Evolutionary conservation across 2,888 invertebrate genomes (phyloP).

Genomic region (Microdon myrmicae): DNA sequence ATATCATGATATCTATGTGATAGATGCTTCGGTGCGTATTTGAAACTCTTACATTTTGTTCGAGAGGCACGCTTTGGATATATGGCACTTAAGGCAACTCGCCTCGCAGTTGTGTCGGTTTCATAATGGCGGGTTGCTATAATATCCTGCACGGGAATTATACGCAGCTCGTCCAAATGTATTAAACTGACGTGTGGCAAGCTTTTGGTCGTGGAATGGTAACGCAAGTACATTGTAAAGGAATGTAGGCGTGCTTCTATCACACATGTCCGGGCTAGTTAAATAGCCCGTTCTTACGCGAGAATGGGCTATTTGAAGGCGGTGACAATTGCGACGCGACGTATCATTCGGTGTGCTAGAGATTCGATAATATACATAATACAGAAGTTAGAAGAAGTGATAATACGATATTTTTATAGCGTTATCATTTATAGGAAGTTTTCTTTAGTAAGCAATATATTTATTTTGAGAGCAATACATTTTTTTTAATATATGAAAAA

Average conservation of each 20-base stretch:
- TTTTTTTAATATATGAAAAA: no score
- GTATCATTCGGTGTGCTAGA: slow-evolving; percentile 43
- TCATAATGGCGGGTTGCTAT: slow-evolving; percentile 74
- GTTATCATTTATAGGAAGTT: no score
- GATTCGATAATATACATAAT: slow-evolving; percentile 38
- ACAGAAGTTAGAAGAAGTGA: no score
- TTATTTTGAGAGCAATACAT: no score
- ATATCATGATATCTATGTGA: slow-evolving; percentile 1
- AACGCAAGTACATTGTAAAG: slow-evolving; percentile 92
- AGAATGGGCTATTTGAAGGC: slow-evolving; percentile 53
- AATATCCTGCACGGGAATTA: slow-evolving; percentile 86
- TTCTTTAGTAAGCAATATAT: no score
- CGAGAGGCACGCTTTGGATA: slow-evolving; percentile 51
- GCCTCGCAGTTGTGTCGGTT: slow-evolving; percentile 44
- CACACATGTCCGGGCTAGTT: slow-evolving; percentile 57
- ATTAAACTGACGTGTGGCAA: slow-evolving; percentile 82
- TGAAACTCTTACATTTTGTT: slow-evolving; percentile 55
- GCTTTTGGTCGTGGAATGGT: slow-evolving; percentile 93
- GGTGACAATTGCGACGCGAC: slow-evolving; percentile 35
- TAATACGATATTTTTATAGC: no score
- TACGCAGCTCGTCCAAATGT: slow-evolving; percentile 69
- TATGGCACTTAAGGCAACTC: no score
- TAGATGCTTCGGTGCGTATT: slow-evolving; percentile 20
- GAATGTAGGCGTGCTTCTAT: slow-evolving; percentile 75
- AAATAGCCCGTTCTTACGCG: slow-evolving; percentile 49